Evolutionary conservation across 2,888 invertebrate species (phyloP).

Genomic region (Stenodera caucasica): DNA sequence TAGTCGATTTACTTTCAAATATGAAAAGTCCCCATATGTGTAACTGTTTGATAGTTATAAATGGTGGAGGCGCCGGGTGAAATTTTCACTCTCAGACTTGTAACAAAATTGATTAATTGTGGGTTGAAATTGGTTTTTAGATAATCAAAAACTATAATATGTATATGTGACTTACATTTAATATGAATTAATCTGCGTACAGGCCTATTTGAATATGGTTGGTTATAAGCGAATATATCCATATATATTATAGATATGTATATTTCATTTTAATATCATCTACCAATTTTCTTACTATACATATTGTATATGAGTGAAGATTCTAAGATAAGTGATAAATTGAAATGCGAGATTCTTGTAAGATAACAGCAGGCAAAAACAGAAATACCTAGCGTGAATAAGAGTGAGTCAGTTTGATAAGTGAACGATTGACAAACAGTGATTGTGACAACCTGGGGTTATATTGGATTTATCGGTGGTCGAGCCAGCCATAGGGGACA

Average conservation of each 20-base stretch:
- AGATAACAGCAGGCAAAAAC: neutral
- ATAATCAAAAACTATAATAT: too few species aligned
- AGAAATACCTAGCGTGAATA: slow-evolving; percentile 27
- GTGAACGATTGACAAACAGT: slow-evolving; percentile 55
- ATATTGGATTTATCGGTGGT: slow-evolving; percentile 54
- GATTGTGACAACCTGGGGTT: slow-evolving; percentile 54
- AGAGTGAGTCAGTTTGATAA: slow-evolving; percentile 51
- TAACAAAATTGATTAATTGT: too few species aligned
- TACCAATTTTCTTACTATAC: too few species aligned
- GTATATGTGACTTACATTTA: too few species aligned
- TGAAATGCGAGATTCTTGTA: neutral
- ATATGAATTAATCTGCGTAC: neutral
- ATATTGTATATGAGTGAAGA: too few species aligned
- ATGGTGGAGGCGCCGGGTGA: slow-evolving; percentile 4
- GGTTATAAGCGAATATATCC: too few species aligned
- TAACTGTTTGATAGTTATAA: neutral
- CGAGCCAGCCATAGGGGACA: slow-evolving; percentile 48
- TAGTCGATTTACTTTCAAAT: too few species aligned
- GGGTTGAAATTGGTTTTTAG: too few species aligned
- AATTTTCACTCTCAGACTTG: neutral
- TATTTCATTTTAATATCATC: too few species aligned
- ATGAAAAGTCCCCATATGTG: too few species aligned
- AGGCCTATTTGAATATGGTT: neutral
- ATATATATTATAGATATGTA: too few species aligned
- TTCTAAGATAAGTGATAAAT: neutral